Percentiles rank a stretch among this genome's conserved stretches.
These are phyloP conservation scores for Polydrusus tereticollis DNA, from an alignment of 2,888 invertebrate species.

Conservation along the genomic window DNA sequence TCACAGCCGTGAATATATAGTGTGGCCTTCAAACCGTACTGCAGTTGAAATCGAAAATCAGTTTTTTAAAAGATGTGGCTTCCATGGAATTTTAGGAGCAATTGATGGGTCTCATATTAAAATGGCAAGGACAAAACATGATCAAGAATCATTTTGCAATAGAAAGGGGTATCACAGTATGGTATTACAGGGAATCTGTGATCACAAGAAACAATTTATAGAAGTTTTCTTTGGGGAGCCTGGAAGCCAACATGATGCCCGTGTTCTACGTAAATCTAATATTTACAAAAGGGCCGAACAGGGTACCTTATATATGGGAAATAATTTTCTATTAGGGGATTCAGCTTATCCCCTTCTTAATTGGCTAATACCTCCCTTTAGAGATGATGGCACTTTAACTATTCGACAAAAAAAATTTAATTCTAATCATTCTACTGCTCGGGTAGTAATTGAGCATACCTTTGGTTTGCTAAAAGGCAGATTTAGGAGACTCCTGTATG, in stretches of 20 bases:
- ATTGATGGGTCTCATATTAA: conserved; percentile 6
- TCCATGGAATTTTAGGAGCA: not conserved
- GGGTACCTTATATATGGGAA: conserved; percentile 6
- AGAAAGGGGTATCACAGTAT: conserved; percentile 46
- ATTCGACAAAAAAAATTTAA: conserved; percentile 46
- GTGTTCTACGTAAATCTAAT: conserved; percentile 51
- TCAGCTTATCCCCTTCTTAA: conserved; percentile 46
- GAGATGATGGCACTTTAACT: conserved; percentile 47
- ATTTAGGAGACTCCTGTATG: conserved; percentile 43
- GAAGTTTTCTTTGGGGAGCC: conserved; percentile 46
- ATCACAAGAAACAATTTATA: conserved; percentile 38
- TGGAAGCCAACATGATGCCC: conserved; percentile 49
- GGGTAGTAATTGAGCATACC: conserved; percentile 48
- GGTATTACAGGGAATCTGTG: conserved; percentile 41
- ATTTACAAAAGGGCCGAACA: conserved; percentile 27
- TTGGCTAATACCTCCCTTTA: conserved; percentile 48
- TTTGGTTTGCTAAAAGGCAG: conserved; percentile 50
- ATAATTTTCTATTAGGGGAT: conserved; percentile 44
- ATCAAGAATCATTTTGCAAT: too few species aligned
- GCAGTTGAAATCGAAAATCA: too few species aligned
- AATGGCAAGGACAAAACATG: too few species aligned
- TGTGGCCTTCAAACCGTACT: too few species aligned
- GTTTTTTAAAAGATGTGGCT: too few species aligned
- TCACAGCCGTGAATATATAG: conserved; percentile 19
- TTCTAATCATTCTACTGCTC: conserved; percentile 37